Percentiles rank a stretch among this genome's conserved stretches.
Evolutionary conservation across 1,140 invertebrate genomes (phyloP).

Genomic region (Atta cephalotes): DNA sequence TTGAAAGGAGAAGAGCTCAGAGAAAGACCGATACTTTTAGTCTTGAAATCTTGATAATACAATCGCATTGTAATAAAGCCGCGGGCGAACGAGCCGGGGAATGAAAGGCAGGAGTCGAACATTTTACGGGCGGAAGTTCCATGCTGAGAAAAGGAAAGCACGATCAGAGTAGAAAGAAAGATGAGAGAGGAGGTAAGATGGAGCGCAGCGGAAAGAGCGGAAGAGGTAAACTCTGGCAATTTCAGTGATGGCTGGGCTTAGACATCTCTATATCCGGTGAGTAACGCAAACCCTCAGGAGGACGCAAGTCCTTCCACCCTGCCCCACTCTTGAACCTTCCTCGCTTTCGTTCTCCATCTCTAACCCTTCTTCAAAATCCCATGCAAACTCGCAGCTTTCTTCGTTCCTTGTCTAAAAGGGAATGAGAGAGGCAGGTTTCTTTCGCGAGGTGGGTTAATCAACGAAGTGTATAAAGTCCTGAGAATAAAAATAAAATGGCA

Average conservation of each 20-base stretch:
- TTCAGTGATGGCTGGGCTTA: constrained; percentile 84
- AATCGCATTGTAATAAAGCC: constrained; percentile 73
- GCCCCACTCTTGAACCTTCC: constrained; percentile 66
- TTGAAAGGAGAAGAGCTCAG: constrained; percentile 34
- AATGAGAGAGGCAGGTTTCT: constrained; percentile 34
- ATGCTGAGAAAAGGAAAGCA: constrained; percentile 36
- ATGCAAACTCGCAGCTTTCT: constrained; percentile 47
- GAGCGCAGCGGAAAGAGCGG: constrained; percentile 73
- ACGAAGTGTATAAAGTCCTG: constrained; percentile 80
- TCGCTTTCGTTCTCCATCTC: constrained; percentile 39
- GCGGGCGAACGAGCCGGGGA: constrained; percentile 11
- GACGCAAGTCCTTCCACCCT: constrained; percentile 75
- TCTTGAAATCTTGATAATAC: constrained; percentile 71
- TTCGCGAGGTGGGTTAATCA: constrained; percentile 80
- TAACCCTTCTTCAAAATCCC: constrained; percentile 61
- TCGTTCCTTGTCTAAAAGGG: constrained; percentile 59
- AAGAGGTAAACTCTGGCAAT: constrained; percentile 83
- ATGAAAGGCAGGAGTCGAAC: constrained; percentile 55
- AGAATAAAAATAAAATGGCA: constrained; percentile 78
- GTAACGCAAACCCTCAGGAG: constrained; percentile 77
- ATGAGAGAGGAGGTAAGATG: constrained; percentile 42
- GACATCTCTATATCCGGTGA: constrained; percentile 83
- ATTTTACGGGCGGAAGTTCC: constrained; percentile 35
- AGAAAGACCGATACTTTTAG: constrained; percentile 55
- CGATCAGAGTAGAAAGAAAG: constrained; percentile 30